Percentiles rank a stretch among this genome's conserved stretches.
Conservation (phyloP, 2,113 vertebrate species). For the Cinclus cinclus region DNA sequence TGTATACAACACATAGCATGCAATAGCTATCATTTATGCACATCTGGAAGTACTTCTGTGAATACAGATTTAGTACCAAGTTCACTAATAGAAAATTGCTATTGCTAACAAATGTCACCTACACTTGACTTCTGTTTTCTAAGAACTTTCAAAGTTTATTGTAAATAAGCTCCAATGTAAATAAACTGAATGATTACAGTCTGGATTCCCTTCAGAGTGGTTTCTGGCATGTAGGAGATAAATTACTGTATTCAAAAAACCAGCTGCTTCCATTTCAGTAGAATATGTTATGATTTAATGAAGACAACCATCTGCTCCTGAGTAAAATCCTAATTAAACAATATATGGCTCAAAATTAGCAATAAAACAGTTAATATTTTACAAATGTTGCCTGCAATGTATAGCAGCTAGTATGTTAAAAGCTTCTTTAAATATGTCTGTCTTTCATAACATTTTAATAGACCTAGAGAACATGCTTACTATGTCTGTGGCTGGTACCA, state of each 20-base stretch:
- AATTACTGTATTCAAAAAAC: constrained; percentile 44
- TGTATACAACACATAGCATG: neutral
- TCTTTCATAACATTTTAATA: constrained; percentile 18
- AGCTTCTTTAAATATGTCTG: constrained; percentile 28
- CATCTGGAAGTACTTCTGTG: neutral
- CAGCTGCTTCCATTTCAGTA: constrained; percentile 67
- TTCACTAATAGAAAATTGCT: neutral
- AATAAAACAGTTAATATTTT: constrained; percentile 60
- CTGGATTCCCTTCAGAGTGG: constrained; percentile 36
- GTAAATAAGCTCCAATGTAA: constrained; percentile 15
- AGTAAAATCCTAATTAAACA: constrained; percentile 70
- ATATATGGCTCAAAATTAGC: constrained; percentile 69
- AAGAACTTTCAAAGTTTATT: neutral
- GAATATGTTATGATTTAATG: constrained; percentile 69
- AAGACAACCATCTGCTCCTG: constrained; percentile 69
- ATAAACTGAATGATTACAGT: constrained; percentile 27
- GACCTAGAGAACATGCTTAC: neutral
- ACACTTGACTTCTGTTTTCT: neutral
- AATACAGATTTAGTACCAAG: neutral
- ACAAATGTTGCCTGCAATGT: neutral
- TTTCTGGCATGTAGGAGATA: constrained; percentile 62
- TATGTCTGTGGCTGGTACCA: neutral
- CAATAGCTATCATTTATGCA: neutral
- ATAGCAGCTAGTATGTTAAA: neutral
- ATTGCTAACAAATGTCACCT: neutral